Percentiles rank a stretch among this genome's conserved stretches.
These are phyloP conservation scores for Callyntrura sp. DNA, from an alignment of 2,888 invertebrate species.

Conservation along the genomic window DNA sequence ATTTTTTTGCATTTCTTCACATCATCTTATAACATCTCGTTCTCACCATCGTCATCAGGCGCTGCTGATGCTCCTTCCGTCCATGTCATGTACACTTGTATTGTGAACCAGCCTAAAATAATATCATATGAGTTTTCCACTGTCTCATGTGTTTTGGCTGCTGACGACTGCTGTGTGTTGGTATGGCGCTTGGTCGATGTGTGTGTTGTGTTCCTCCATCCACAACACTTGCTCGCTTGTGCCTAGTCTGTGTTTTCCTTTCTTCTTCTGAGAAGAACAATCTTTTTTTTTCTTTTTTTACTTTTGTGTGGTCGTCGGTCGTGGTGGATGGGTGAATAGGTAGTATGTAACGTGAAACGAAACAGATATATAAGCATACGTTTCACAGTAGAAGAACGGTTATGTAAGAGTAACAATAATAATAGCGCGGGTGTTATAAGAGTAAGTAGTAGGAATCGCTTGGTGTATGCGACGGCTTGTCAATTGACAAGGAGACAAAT, in stretches of 20 bases:
- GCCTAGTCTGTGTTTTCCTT: constrained; percentile 11
- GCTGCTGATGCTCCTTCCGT: background rate
- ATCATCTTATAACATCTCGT: constrained; percentile 38
- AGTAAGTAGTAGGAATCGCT: too few species aligned
- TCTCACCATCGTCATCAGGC: constrained; percentile 26
- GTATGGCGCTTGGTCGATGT: background rate
- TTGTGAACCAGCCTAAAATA: constrained; percentile 13
- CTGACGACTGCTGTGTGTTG: background rate
- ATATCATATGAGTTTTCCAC: constrained; percentile 49
- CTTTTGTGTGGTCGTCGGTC: background rate
- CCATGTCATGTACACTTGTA: background rate
- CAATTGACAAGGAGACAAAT: too few species aligned
- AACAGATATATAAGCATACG: constrained; percentile 5
- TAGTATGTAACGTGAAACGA: constrained; percentile 7
- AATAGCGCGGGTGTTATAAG: too few species aligned
- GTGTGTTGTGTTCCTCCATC: background rate
- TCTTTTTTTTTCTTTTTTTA: constrained; percentile 39
- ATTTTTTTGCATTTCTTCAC: constrained; percentile 19
- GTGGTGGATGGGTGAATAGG: background rate
- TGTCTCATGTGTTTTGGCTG: constrained; percentile 33
- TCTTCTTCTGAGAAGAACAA: constrained; percentile 40
- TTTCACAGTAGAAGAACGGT: background rate
- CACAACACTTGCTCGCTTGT: constrained; percentile 5
- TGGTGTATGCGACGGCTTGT: too few species aligned
- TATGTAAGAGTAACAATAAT: background rate